Evolutionary conservation across 2,113 vertebrate species (phyloP).

Genomic region (Pristiophorus japonicus): DNA sequence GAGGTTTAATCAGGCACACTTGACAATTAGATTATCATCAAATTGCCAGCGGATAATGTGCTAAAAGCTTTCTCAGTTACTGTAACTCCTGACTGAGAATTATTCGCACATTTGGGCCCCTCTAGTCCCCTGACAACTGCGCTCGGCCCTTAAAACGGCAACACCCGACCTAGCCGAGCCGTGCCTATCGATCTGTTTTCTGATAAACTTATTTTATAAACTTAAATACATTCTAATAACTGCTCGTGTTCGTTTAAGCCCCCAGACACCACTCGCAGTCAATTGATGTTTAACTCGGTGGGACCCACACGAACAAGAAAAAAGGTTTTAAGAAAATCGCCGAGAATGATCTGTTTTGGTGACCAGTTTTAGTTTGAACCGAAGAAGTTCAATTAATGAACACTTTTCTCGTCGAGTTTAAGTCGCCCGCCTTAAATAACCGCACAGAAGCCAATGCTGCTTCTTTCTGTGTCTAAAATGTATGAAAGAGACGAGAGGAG

Average conservation of each 20-base stretch:
- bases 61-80: slow-evolving; percentile 88
- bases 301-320: neutral
- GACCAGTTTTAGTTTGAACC: neutral
- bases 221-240: neutral
- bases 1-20: slow-evolving; percentile 75
- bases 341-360: neutral
- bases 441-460: no score
- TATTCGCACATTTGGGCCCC: slow-evolving; percentile 78
- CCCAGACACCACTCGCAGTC: neutral
- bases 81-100: slow-evolving; percentile 73
- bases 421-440: neutral
- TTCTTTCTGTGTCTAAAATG: no score
- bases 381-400: neutral
- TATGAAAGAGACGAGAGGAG: no score
- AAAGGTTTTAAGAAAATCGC: neutral
- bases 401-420: neutral
- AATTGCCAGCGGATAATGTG: slow-evolving; percentile 88
- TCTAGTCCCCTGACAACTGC: slow-evolving; percentile 40
- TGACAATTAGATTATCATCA: slow-evolving; percentile 75
- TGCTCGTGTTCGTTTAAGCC: neutral
- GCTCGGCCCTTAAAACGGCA: slow-evolving; percentile 46
- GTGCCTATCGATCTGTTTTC: neutral
- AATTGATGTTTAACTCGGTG: neutral
- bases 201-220: neutral
- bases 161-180: neutral